Evolutionary conservation across 2,888 invertebrate species (phyloP).

Genomic region (Homarus gammarus): DNA sequence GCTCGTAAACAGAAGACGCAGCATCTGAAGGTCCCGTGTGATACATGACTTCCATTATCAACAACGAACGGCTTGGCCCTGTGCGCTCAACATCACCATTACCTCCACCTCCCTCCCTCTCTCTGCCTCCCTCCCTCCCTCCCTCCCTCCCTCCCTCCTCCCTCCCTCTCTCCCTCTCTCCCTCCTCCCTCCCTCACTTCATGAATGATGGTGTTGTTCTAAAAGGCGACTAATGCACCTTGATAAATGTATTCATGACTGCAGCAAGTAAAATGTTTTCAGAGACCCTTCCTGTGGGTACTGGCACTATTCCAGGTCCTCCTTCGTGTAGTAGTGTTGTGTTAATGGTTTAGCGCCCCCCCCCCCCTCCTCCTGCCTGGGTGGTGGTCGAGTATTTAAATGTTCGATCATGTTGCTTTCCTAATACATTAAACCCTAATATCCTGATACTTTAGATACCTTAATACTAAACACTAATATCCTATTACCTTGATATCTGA

Average conservation of each 20-base stretch:
- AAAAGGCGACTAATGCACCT: slow-evolving; percentile 37
- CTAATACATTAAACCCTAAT: too few species aligned
- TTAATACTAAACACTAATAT: too few species aligned
- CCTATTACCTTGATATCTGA: too few species aligned
- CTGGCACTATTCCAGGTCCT: slow-evolving; percentile 18
- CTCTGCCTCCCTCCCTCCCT: neutral
- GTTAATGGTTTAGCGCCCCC: slow-evolving; percentile 7
- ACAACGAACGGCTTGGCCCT: too few species aligned
- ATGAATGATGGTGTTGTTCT: slow-evolving; percentile 28
- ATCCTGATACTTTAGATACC: too few species aligned
- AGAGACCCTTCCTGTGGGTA: neutral
- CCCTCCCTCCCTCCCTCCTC: neutral
- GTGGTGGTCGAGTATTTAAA: too few species aligned
- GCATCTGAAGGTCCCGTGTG: too few species aligned
- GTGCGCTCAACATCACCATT: too few species aligned
- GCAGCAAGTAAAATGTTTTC: slow-evolving; percentile 14
- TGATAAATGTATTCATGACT: slow-evolving; percentile 45
- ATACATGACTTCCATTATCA: too few species aligned
- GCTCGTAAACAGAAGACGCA: too few species aligned
- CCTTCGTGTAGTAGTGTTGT: too few species aligned
- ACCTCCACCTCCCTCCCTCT: neutral
- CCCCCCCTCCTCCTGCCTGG: neutral
- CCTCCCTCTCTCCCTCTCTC: neutral
- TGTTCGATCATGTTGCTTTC: too few species aligned
- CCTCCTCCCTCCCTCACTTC: slow-evolving; percentile 25